Evolutionary conservation across 2,888 invertebrate genomes (phyloP), one percentile per base, ranked within the genome.

Genomic region (Deilephila porcellus): DNA sequence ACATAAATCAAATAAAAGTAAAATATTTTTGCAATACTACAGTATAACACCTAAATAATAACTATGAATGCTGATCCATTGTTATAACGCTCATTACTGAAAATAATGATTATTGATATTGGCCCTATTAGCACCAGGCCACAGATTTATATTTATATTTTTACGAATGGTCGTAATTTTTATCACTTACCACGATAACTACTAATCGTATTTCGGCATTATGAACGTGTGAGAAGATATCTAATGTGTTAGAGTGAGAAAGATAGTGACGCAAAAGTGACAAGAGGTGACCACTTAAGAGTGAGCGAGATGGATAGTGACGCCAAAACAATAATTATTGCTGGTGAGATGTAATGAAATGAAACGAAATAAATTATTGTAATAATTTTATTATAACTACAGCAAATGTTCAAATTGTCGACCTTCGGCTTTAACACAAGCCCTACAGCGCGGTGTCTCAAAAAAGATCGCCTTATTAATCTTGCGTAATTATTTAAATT

Each of bases 261-360:
- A 70, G 63, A 67, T 71, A 56, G 75, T 74, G 59, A 74, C 74
- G 72, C 73, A 63, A 19, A 70, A 73, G 74, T 76, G 72, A 76
- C 74, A 70, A 71, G 70, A 71, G 71, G 72, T 67, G 71, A 72
- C 72, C 25, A 74, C 62, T 74, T 71, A 76, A 72, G 76, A 71
- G 71, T 72, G 72, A 74, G 73, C 20, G 71, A 74, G 60, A 74
- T 76, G 71, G 76, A 76, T 71, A 76, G 74, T 76, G 74, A 76
- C 45, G 74, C 74, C 63, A 74, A 72, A 32, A 32, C 32, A 32
- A 32, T 32, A 32, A 32, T 32, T 32, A 32, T 5, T 32, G 32
- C 32, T 32, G 32, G 32, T 32, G 32, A 32, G 32, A 32, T 32
- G 32, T 32, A 32, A 32, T 32, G 32, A 32, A 32, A 32, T 32